A percentile compares a stretch with the other conserved stretches of the same genome.
These are phyloP conservation scores for Trissonchulus sp. DNA, from an alignment of 2,888 invertebrate genomes.

Conservation along the genomic window DNA sequence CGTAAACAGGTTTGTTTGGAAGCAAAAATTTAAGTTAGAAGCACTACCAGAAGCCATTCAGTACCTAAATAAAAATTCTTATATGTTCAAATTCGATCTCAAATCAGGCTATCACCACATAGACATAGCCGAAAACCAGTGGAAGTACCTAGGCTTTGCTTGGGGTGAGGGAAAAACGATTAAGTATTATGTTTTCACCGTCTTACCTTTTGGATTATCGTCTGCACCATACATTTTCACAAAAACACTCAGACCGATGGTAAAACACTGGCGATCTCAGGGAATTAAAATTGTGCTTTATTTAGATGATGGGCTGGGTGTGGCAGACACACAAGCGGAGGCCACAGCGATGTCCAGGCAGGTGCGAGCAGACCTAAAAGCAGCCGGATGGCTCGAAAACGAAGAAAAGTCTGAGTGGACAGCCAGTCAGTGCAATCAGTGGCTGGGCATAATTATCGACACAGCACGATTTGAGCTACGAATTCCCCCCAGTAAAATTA, in stretches of 20 bases:
- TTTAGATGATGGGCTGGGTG: conserved; percentile 1
- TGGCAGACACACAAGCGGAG: not conserved
- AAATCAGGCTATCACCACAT: conserved; percentile 5
- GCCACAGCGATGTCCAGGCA: not conserved
- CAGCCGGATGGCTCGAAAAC: not conserved
- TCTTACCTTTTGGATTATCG: not conserved
- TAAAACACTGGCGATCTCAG: not conserved
- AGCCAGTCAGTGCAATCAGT: not conserved
- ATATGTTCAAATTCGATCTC: conserved; percentile 1
- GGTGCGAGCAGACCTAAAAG: not conserved
- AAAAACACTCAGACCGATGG: not conserved
- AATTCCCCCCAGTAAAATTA: not conserved
- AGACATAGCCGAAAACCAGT: not conserved
- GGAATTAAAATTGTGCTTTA: not conserved
- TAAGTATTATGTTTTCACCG: conserved; percentile 5
- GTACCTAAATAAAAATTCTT: not conserved
- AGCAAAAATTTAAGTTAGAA: not conserved
- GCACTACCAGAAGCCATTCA: not conserved
- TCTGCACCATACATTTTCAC: not conserved
- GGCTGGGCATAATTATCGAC: not conserved
- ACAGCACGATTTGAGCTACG: not conserved
- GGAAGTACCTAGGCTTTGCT: not conserved
- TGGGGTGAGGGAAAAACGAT: not conserved
- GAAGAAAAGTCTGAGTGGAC: not conserved
- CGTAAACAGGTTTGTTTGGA: not conserved